Percentiles rank a stretch among this genome's conserved stretches.
phyloP scores from a whole-genome alignment of 2,888 invertebrate genomes.

The Acanthosepion esculentum region DNA sequence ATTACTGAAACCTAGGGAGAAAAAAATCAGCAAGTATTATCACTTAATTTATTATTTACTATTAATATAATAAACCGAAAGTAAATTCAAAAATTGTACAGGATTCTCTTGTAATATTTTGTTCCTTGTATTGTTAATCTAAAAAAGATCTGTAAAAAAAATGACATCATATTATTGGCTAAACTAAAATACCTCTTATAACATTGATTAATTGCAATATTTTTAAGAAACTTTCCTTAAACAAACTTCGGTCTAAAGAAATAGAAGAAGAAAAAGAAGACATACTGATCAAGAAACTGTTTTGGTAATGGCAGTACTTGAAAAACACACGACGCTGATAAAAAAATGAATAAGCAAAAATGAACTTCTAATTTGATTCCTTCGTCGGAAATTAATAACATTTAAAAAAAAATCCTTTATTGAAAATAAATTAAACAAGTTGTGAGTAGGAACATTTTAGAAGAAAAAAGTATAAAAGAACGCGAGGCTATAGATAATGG shows the following conservation, averaged over 20 bases:
- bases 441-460: not conserved
- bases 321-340: not conserved
- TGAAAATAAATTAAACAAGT: slow-evolving; percentile 33
- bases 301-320: not conserved
- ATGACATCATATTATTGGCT: not conserved
- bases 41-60: too few relatives aligned
- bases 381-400: slow-evolving; percentile 33
- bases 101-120: not conserved
- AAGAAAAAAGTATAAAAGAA: not conserved
- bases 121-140: not conserved
- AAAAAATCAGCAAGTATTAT: too few relatives aligned
- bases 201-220: not conserved
- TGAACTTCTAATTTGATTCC: slow-evolving; percentile 33
- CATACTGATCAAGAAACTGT: not conserved
- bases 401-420: not conserved
- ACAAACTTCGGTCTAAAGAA: too few relatives aligned
- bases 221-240: not conserved
- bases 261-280: too few relatives aligned
- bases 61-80: too few relatives aligned
- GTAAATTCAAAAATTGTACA: too few relatives aligned
- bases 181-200: not conserved
- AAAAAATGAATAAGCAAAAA: slow-evolving; percentile 8
- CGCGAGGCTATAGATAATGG: not conserved
- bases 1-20: too few relatives aligned
- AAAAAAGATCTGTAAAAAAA: not conserved